Evolutionary conservation across 2,888 invertebrate species (phyloP), one percentile per base, ranked within the genome.

Genomic region (Heliconius ethilla): DNA sequence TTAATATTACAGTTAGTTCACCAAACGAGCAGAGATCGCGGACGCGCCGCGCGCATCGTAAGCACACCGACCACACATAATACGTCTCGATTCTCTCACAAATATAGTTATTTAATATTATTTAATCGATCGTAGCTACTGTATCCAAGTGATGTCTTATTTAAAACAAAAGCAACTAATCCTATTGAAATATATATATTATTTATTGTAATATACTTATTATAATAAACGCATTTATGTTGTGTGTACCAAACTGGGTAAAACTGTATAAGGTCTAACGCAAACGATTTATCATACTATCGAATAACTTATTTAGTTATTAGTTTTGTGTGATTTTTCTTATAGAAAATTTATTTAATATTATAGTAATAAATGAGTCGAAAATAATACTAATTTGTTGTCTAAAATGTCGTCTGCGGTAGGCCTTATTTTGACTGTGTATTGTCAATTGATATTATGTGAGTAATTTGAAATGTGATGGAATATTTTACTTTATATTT

Each of bases 31-130:
- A 80, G 80, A 81, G 81, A 22, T 27, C 78, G 80, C 77, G 80
- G 65, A 80, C 81, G 78, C 81, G 86, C 73, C 87, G 89, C 10
- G 82, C 89, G 70, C 87, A 89, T 3, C 87, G 88, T 78, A 87
- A 85, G 33, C 89, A 89, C 75, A 91, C 90, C 29, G 93, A 93
- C 81, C 91, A 92, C 87, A 92, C 93, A 83, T 93, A 93, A 88
- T 86, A 37, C 45, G 15, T 25, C 5, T 18, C 63, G 73, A 75
- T 27, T 37, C 81, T 77, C 78, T 78, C 80, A 81, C 79, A 81
- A 74, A 70, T 76, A 70, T 78, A 80, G 77, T 59, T 6, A 63
- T n/a, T 29, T 70, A 63, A 65, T 59, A 37, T 62, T 51, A 51
- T 62, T 66, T 55, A 55, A 77, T 45, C 66, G 15, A 59, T 66